These are phyloP conservation scores for Proctacanthus coquilletti DNA, from an alignment of 1,140 invertebrate genomes.

Conservation along the genomic window DNA sequence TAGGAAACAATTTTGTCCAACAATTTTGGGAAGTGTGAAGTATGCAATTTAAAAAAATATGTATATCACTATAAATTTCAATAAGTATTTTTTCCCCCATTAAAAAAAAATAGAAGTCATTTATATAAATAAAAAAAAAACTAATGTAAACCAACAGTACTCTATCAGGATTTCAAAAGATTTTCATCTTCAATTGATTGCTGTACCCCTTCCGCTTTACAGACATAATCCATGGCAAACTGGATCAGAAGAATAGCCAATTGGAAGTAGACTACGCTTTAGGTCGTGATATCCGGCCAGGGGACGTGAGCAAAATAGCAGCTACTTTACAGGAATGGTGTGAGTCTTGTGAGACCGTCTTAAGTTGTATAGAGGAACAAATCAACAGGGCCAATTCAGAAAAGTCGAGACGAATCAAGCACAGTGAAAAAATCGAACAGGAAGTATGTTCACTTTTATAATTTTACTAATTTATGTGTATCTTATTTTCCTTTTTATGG, in stretches of 20 bases:
- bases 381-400: conserved; percentile 72
- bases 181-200: no score
- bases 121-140: no score
- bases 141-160: no score
- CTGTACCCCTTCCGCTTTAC: no score
- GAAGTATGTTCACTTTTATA: conserved; percentile 43
- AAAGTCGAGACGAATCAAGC: conserved; percentile 63
- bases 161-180: no score
- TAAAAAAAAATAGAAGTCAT: no score
- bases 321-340: conserved; percentile 80
- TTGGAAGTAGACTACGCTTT: conserved; percentile 89
- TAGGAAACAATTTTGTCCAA: no score
- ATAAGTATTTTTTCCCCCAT: no score
- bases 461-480: background rate
- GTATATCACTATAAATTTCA: no score
- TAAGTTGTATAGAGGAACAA: conserved; percentile 78
- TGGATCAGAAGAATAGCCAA: conserved; percentile 87
- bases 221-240: conserved; percentile 91
- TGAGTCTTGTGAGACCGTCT: conserved; percentile 75
- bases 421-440: conserved; percentile 70
- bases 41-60: no score
- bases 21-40: no score
- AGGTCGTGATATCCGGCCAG: conserved; percentile 75
- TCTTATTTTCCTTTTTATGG: conserved; percentile 3
- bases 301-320: conserved; percentile 60